phyloP scores from a whole-genome alignment of 1,140 invertebrate genomes.

The Psilanteris sp. region DNA sequence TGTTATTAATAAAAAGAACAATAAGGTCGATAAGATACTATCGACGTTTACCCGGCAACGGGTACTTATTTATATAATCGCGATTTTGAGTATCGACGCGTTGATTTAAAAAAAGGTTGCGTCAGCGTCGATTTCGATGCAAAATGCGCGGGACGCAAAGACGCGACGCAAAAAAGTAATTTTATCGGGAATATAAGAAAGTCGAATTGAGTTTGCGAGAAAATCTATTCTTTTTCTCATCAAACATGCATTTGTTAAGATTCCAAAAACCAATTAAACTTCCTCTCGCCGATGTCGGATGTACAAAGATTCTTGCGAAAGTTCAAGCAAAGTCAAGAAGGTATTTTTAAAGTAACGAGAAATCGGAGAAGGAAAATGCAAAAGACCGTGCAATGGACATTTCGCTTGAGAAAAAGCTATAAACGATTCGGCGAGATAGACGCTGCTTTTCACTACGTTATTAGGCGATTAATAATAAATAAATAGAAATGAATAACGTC shows the following conservation, averaged over 20 bases:
- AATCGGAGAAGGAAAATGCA: constrained; percentile 60
- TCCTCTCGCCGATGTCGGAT: constrained; percentile 59
- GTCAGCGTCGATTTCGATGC: constrained; percentile 39
- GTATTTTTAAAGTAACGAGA: constrained; percentile 61
- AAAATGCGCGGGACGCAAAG: constrained; percentile 31
- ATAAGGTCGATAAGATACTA: constrained; percentile 30
- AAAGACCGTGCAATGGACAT: constrained; percentile 58
- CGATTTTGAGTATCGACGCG: constrained; percentile 37
- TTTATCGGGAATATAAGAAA: constrained; percentile 60
- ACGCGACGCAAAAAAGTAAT: constrained; percentile 50
- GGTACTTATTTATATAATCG: constrained; percentile 44
- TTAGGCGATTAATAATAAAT: constrained; percentile 63
- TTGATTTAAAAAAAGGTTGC: constrained; percentile 26
- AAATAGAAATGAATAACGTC: constrained; percentile 47
- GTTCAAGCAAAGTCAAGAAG: constrained; percentile 57
- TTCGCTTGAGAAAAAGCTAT: constrained; percentile 40
- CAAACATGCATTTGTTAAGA: constrained; percentile 66
- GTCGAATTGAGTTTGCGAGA: constrained; percentile 63
- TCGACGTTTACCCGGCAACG: constrained; percentile 19
- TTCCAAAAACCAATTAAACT: constrained; percentile 66
- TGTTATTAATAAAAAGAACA: constrained; percentile 36
- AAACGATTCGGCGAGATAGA: constrained; percentile 48
- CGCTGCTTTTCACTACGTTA: constrained; percentile 32
- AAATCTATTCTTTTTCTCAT: constrained; percentile 64
- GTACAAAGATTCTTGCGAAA: constrained; percentile 64